Evolutionary conservation across 2,797 vertebrate species (phyloP).

Genomic region (Thamnophis elegans): DNA sequence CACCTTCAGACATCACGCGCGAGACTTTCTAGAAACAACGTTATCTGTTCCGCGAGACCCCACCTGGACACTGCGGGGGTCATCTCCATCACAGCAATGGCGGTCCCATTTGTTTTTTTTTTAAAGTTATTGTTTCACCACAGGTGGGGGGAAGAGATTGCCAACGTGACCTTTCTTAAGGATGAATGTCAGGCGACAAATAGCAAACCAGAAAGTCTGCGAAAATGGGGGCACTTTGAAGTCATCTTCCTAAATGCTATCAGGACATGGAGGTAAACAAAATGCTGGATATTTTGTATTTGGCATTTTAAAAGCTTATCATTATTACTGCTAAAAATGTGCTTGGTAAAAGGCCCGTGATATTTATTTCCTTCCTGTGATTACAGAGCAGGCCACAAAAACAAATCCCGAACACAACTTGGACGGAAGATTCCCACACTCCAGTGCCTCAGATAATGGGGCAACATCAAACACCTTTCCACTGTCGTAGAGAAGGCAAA

Average conservation of each 20-base stretch:
- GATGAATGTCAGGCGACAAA: background rate
- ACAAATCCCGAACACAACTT: slow-evolving; percentile 7
- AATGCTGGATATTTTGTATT: slow-evolving; percentile 40
- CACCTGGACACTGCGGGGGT: too few relatives aligned
- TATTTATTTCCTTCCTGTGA: slow-evolving; percentile 39
- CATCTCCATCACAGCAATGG: background rate
- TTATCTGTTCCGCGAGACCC: background rate
- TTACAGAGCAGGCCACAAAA: slow-evolving; percentile 18
- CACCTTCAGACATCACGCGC: background rate
- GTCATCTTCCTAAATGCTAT: background rate
- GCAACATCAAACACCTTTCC: background rate
- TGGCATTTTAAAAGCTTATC: slow-evolving; percentile 65
- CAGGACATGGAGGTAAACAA: background rate
- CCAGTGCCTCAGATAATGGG: background rate
- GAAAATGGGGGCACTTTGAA: background rate
- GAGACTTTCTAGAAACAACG: background rate
- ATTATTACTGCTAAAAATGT: slow-evolving; percentile 67
- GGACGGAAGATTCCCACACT: background rate
- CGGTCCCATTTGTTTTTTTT: background rate
- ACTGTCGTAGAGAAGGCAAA: background rate
- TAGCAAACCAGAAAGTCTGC: background rate
- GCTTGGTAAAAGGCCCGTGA: slow-evolving; percentile 66
- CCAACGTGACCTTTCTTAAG: background rate
- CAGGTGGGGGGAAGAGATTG: background rate
- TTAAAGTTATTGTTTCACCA: background rate